Conservation (phyloP, 1,140 invertebrate species). For the Lamellibrachia luymesi region DNA sequence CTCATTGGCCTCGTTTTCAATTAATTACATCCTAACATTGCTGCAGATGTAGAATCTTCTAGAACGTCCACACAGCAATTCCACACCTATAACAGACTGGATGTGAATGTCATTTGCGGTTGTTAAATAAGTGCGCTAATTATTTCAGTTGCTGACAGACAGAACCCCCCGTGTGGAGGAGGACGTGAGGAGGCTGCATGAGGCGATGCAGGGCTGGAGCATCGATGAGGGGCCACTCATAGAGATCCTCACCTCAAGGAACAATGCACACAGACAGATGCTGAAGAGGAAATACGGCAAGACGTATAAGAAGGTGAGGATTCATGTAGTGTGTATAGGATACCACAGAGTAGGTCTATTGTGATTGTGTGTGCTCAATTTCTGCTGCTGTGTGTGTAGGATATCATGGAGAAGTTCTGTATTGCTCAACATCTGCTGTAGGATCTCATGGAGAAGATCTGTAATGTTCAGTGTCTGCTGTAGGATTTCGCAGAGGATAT, state of each 20-base stretch:
- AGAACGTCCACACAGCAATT: too few species aligned
- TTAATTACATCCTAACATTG: neutral
- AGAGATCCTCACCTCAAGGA: constrained; percentile 79
- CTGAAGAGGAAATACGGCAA: constrained; percentile 90
- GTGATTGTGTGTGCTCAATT: too few species aligned
- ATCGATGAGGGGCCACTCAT: constrained; percentile 91
- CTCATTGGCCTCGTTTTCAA: neutral
- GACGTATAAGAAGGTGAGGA: constrained; percentile 80
- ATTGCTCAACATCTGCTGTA: too few species aligned
- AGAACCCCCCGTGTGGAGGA: constrained; percentile 50
- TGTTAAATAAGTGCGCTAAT: too few species aligned
- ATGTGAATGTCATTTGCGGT: too few species aligned
- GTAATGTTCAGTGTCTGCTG: too few species aligned
- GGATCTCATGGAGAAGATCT: too few species aligned
- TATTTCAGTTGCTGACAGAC: constrained; percentile 31
- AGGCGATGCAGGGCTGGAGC: constrained; percentile 53
- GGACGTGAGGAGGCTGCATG: constrained; percentile 44
- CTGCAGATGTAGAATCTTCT: too few species aligned
- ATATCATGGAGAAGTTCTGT: too few species aligned
- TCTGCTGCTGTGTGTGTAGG: too few species aligned
- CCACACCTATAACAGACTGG: too few species aligned
- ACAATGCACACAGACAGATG: constrained; percentile 83
- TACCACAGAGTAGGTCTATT: neutral
- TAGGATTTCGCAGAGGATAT: too few species aligned
- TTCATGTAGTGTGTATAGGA: neutral